Evolutionary conservation across 2,797 vertebrate species (phyloP).

Genomic region (Platyrinchus mystaceus): DNA sequence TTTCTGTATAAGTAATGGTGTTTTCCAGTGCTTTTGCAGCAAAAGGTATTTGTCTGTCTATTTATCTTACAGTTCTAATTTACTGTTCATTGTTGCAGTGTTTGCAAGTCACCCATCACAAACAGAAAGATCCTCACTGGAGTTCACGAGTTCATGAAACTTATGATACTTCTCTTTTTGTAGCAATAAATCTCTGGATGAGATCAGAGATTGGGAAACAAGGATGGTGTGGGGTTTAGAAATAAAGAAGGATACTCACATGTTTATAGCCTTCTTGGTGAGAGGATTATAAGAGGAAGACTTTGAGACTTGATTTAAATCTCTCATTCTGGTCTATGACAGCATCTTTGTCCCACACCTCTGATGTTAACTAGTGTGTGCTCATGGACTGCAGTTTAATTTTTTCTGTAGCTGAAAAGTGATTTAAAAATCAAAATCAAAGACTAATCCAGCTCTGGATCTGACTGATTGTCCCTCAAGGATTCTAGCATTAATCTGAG

Average conservation of each 20-base stretch:
- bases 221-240: neutral
- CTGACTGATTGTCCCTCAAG: neutral
- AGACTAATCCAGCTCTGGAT: neutral
- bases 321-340: neutral
- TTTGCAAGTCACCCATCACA: neutral
- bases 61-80: neutral
- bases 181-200: neutral
- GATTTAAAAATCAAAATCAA: neutral
- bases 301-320: neutral
- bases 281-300: neutral
- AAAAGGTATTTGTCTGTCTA: neutral
- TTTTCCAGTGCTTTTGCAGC: neutral
- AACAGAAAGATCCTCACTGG: neutral
- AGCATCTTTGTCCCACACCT: neutral
- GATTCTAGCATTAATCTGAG: neutral
- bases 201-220: neutral
- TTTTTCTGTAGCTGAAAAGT: neutral
- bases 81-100: neutral
- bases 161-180: neutral
- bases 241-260: neutral
- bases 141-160: neutral
- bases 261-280: neutral
- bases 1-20: neutral
- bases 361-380: neutral
- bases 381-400: neutral